A percentile compares a stretch with the other conserved stretches of the same genome.
Evolutionary conservation across 2,888 invertebrate species (phyloP).

Genomic region (Iphiclides podalirius): DNA sequence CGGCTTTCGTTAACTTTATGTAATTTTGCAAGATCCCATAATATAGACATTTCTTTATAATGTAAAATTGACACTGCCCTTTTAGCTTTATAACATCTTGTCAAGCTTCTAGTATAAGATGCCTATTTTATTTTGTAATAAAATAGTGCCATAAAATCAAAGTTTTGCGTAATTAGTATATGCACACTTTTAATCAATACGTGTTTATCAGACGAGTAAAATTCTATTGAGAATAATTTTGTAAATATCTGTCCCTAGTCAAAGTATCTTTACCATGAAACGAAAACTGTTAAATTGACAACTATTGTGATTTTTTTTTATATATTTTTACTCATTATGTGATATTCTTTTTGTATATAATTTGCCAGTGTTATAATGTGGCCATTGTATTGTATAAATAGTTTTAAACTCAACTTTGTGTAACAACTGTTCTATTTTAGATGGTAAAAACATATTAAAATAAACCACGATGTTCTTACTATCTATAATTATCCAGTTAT

Average conservation of each 20-base stretch:
- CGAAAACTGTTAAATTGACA: constrained; percentile 24
- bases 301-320: constrained; percentile 29
- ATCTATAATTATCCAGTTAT: constrained; percentile 47
- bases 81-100: constrained; percentile 55
- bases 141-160: constrained; percentile 68
- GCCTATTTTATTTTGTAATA: constrained; percentile 65
- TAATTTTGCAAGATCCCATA: too few species aligned
- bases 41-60: constrained; percentile 20
- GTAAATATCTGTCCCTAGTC: constrained; percentile 53
- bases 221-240: too few species aligned
- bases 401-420: constrained; percentile 28
- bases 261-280: constrained; percentile 34
- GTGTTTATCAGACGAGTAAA: too few species aligned
- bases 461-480: constrained; percentile 24
- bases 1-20: too few species aligned
- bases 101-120: constrained; percentile 46
- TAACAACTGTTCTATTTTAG: constrained; percentile 27
- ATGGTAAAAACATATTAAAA: constrained; percentile 24
- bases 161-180: constrained; percentile 15
- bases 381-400: constrained; percentile 57
- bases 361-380: constrained; percentile 60
- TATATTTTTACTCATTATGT: constrained; percentile 62
- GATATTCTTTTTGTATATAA: constrained; percentile 70
- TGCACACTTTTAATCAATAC: constrained; percentile 27
- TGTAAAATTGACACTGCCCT: constrained; percentile 26